Percentiles rank a stretch among this genome's conserved stretches.
Conservation (phyloP, 2,888 invertebrate species). For the Spialia ferax region DNA sequence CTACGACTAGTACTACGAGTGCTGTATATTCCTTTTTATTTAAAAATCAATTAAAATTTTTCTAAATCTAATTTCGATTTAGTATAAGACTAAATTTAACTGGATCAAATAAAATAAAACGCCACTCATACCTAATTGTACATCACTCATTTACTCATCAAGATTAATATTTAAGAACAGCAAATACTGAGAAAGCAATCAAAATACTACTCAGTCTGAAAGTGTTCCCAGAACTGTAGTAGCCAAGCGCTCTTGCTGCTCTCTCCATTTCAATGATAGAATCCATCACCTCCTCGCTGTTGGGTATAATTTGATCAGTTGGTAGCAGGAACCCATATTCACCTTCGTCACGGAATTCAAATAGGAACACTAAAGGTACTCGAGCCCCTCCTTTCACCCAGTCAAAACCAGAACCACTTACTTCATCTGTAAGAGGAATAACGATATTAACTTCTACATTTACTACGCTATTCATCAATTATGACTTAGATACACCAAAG, state of each 20-base stretch:
- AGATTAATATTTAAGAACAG: not conserved
- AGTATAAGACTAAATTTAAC: too few species aligned
- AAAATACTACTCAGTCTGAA: constrained; percentile 35
- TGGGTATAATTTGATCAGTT: constrained; percentile 68
- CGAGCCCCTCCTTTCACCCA: constrained; percentile 80
- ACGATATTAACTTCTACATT: too few species aligned
- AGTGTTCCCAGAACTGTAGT: constrained; percentile 42
- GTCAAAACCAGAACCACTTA: constrained; percentile 75
- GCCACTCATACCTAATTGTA: not conserved
- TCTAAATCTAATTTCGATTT: too few species aligned
- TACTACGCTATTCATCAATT: too few species aligned
- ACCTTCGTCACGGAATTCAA: constrained; percentile 83
- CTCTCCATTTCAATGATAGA: constrained; percentile 56
- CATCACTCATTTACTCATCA: not conserved
- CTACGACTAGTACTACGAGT: too few species aligned
- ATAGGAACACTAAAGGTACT: constrained; percentile 79
- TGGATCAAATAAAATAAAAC: too few species aligned
- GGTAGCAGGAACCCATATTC: constrained; percentile 82
- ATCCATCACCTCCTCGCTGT: constrained; percentile 65
- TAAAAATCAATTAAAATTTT: too few species aligned
- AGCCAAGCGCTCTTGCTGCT: constrained; percentile 47
- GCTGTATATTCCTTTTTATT: too few species aligned
- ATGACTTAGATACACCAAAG: too few species aligned
- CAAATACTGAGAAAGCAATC: constrained; percentile 27
- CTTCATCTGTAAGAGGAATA: constrained; percentile 59